Conservation (phyloP, 2,113 vertebrate genomes). For the Mirounga angustirostris region DNA sequence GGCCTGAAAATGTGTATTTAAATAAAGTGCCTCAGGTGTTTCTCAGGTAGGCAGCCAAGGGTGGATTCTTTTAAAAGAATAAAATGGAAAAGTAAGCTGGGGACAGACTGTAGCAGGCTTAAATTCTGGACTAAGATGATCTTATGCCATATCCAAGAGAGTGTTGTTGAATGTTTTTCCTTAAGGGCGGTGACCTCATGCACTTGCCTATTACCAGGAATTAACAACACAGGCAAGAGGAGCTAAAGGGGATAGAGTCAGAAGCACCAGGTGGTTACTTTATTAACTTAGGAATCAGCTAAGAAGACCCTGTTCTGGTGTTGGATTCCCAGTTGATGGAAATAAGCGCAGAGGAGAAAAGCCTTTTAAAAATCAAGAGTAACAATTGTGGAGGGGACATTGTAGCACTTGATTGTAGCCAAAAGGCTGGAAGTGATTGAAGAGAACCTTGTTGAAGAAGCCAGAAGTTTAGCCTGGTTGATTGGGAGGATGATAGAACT, state of each 20-base stretch:
- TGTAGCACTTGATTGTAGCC: not conserved
- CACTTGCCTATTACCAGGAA: not conserved
- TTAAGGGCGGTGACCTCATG: not conserved
- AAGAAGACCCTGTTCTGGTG: not conserved
- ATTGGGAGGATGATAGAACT: not conserved
- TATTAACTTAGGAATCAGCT: not conserved
- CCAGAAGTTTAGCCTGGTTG: not conserved
- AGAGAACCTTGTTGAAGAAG: not conserved
- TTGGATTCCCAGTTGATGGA: not conserved
- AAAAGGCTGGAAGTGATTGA: not conserved
- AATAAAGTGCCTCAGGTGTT: not conserved
- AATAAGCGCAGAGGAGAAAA: not conserved
- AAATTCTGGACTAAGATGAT: not conserved
- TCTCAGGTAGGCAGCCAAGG: not conserved
- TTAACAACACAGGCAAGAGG: not conserved
- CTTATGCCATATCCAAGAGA: not conserved
- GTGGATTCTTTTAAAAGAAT: not conserved
- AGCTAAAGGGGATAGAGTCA: not conserved
- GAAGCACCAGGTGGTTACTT: not conserved
- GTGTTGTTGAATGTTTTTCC: not conserved
- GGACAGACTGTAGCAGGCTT: not conserved
- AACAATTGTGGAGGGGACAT: not conserved
- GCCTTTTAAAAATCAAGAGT: not conserved
- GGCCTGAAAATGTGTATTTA: not conserved
- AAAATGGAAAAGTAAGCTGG: not conserved